Percentiles rank a stretch among this genome's conserved stretches.
Evolutionary conservation across 2,888 invertebrate species (phyloP).

Genomic region (Torymus texanus): DNA sequence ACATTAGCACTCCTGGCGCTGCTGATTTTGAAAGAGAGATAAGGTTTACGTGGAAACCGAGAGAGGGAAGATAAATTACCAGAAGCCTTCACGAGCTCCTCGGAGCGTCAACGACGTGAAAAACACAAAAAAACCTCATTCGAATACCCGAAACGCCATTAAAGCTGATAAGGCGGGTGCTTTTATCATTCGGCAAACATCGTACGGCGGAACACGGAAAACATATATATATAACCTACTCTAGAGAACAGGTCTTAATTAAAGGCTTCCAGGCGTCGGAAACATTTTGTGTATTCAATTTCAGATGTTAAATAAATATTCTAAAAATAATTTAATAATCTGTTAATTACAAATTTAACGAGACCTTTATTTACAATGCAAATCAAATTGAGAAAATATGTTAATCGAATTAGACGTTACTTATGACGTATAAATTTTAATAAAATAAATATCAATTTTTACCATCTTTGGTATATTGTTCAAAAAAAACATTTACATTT

Average conservation of each 20-base stretch:
- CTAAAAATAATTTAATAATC: no score
- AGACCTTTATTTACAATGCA: no score
- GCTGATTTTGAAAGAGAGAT: slow-evolving; percentile 16
- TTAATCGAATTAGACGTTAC: no score
- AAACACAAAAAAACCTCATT: slow-evolving; percentile 12
- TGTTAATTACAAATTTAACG: no score
- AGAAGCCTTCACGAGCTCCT: slow-evolving; percentile 19
- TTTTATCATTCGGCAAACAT: slow-evolving; percentile 44
- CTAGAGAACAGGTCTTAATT: slow-evolving; percentile 1
- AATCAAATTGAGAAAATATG: no score
- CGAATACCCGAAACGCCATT: slow-evolving; percentile 14
- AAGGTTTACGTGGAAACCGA: slow-evolving; percentile 27
- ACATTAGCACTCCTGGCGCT: background rate
- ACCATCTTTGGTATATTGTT: no score
- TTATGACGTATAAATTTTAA: no score
- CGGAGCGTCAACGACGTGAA: background rate
- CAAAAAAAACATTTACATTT: no score
- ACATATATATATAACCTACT: background rate
- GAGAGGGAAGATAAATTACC: slow-evolving; percentile 15
- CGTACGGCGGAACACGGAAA: slow-evolving; percentile 2
- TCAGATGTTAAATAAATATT: no score
- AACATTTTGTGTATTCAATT: background rate
- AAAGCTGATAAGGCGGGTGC: slow-evolving; percentile 17
- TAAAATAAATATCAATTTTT: no score
- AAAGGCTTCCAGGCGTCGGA: background rate